Evolutionary conservation across 2,113 vertebrate genomes (phyloP), one percentile per base, ranked within the genome.

Genomic region (Daphoenositta chrysoptera): DNA sequence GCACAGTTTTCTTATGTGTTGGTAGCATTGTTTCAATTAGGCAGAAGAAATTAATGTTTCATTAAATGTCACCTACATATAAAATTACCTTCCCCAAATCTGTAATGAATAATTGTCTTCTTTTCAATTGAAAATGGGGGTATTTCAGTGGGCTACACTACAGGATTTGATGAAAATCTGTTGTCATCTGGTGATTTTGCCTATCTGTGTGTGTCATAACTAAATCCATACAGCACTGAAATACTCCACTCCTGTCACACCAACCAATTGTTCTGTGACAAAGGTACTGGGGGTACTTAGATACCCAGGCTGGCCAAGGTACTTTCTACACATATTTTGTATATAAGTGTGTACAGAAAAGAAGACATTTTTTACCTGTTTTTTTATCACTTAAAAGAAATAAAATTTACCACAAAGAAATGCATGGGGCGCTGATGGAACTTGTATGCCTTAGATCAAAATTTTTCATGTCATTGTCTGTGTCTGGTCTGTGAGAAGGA

Each of bases 291-390:
- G 24, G 18, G 11, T 65, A 37, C n/a, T 53, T 11, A 42, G 35
- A 39, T 39, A 61, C 21, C 37, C 42, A 65, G 37, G 13, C 14
- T 80, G 48, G 11, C 9, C 15, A 40, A n/a, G 23, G 7, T 54
- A 23, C 8, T 64, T 4, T 30, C 17, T 72, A 2, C 1, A 7
- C 7, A 3, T 40, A 23, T 57, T 78, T 65, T 70, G 0, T 35
- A 39, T 39, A 17, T 7, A 23, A 3, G 1, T 48, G 6, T 35
- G 11, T 11, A 60, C 7, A 8, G 9, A 79, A 66, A 51, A 72
- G 2, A 7, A 15, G 18, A 23, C 31, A n/a, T 51, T 35, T 77
- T 1, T 47, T 24, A 51, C 42, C 4, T 0, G 0, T 0, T 45
- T 75, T 47, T 69, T 82, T 31, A 16, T 70, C 15, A 22, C 22